Percentiles rank a stretch among this genome's conserved stretches.
Evolutionary conservation across 2,888 invertebrate genomes (phyloP).

Genomic region (Drosophila rellima): DNA sequence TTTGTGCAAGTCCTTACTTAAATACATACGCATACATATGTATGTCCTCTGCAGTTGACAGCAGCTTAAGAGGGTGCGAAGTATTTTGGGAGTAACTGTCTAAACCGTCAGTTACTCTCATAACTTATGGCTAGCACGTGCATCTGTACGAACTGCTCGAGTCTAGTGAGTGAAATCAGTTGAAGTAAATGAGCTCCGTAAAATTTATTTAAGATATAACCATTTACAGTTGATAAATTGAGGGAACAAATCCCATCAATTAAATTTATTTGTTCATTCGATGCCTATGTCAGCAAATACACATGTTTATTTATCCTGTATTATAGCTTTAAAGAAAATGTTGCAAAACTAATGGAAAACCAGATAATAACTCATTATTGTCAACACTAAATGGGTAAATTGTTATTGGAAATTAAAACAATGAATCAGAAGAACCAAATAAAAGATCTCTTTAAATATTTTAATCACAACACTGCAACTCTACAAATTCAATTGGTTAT

Average conservation of each 20-base stretch:
- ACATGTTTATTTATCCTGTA: too few relatives aligned
- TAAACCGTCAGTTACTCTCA: conserved; percentile 28
- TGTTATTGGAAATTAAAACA: too few relatives aligned
- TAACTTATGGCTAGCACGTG: conserved; percentile 40
- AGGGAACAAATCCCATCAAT: not conserved
- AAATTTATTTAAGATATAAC: too few relatives aligned
- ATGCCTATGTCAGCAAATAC: too few relatives aligned
- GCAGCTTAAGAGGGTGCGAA: conserved; percentile 54
- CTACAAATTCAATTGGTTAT: too few relatives aligned
- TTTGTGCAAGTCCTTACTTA: conserved; percentile 11
- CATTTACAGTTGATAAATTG: not conserved
- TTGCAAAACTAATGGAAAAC: not conserved
- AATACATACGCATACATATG: not conserved
- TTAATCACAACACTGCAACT: too few relatives aligned
- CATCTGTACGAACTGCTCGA: conserved; percentile 6
- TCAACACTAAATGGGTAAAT: too few relatives aligned
- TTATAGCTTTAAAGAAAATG: too few relatives aligned
- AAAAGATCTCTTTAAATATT: not conserved
- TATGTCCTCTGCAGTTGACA: conserved; percentile 45
- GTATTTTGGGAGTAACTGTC: conserved; percentile 44
- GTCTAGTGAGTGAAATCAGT: not conserved
- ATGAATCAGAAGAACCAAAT: too few relatives aligned
- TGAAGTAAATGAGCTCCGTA: not conserved
- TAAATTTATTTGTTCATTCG: too few relatives aligned
- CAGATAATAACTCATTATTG: not conserved